Evolutionary conservation across 2,888 invertebrate genomes (phyloP).

Genomic region (Blastobasis adustella): DNA sequence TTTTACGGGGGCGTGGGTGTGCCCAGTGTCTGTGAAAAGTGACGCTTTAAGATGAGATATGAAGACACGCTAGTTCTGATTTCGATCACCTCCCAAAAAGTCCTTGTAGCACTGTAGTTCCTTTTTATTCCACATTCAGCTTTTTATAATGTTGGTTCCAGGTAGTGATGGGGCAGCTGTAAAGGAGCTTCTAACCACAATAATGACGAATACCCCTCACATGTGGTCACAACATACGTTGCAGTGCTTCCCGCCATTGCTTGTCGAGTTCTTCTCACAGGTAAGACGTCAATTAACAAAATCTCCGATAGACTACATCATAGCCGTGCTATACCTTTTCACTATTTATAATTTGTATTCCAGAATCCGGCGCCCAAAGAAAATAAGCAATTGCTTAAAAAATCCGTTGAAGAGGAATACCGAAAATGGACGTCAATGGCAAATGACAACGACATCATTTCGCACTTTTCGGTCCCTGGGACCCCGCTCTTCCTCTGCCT

Average conservation of each 20-base stretch:
- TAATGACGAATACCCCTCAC: constrained; percentile 96
- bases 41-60: no score
- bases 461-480: constrained; percentile 95
- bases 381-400: constrained; percentile 92
- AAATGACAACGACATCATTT: constrained; percentile 96
- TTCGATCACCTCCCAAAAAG: no score
- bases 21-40: no score
- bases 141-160: constrained; percentile 15
- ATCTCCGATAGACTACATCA: background rate
- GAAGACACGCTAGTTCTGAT: no score
- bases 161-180: constrained; percentile 85
- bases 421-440: constrained; percentile 98
- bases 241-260: constrained; percentile 91
- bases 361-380: constrained; percentile 88
- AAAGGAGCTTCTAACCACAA: constrained; percentile 90
- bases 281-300: constrained; percentile 21
- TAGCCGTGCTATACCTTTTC: background rate
- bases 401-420: constrained; percentile 96
- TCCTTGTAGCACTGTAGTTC: no score
- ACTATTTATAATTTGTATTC: constrained; percentile 4
- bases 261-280: constrained; percentile 92
- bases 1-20: no score
- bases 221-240: constrained; percentile 96
- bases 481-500: constrained; percentile 94
- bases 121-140: no score